Percentiles rank a stretch among this genome's conserved stretches.
These are phyloP conservation scores for Trichopria drosophilae DNA, from an alignment of 2,888 invertebrate genomes.

Conservation along the genomic window DNA sequence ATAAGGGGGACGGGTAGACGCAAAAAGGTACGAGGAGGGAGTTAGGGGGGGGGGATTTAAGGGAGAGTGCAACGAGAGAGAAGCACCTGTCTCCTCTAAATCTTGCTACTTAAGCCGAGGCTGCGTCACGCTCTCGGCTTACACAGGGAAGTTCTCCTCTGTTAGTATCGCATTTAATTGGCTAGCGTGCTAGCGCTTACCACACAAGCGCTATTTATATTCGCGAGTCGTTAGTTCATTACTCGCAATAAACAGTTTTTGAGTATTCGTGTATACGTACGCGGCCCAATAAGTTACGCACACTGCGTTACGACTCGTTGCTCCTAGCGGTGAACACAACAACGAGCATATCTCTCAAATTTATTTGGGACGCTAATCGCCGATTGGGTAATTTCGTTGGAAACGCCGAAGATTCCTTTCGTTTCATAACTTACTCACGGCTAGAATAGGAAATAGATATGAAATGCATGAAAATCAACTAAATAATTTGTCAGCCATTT, in stretches of 20 bases:
- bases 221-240: conserved; percentile 50
- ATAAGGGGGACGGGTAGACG: conserved; percentile 7
- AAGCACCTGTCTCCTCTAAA: conserved; percentile 56
- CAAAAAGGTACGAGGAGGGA: conserved; percentile 18
- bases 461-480: too few species aligned
- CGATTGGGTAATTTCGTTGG: too few species aligned
- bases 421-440: too few species aligned
- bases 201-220: conserved; percentile 47
- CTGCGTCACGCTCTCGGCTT: conserved; percentile 30
- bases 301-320: too few species aligned
- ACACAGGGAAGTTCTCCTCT: neutral
- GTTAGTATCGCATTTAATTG: conserved; percentile 52
- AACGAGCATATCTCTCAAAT: too few species aligned
- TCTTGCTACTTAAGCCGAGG: conserved; percentile 53
- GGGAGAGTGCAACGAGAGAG: conserved; percentile 16
- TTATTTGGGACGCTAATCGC: too few species aligned
- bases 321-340: too few species aligned
- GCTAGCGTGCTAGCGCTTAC: conserved; percentile 42
- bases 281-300: too few species aligned
- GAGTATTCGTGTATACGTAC: too few species aligned
- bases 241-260: conserved; percentile 45
- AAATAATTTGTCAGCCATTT: too few species aligned
- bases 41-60: conserved; percentile 28
- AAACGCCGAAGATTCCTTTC: too few species aligned
- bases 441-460: too few species aligned